Conservation (phyloP, 2,888 invertebrate species). For the Brachylomia viminalis region DNA sequence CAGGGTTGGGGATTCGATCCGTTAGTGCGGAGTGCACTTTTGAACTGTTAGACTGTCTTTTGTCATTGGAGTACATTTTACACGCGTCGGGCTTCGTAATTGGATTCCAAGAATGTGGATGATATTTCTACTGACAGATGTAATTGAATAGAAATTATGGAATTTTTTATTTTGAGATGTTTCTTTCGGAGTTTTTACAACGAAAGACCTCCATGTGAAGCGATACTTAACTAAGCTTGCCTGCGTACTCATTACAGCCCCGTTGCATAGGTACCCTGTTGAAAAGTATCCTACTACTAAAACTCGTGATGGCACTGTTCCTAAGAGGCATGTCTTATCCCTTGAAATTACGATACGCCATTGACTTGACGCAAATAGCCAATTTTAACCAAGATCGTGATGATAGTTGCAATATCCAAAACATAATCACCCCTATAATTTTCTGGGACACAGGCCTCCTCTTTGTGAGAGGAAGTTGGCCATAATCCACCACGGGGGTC, state of each 20-base stretch:
- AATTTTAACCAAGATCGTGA: not conserved
- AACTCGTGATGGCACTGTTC: not conserved
- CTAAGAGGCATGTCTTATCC: too few relatives aligned
- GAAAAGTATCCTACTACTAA: too few relatives aligned
- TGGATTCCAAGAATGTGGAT: slow-evolving; percentile 33
- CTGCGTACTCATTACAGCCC: not conserved
- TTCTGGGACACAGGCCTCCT: not conserved
- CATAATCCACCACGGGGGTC: not conserved
- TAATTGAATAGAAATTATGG: not conserved
- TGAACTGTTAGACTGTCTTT: slow-evolving; percentile 51
- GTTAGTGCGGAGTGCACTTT: slow-evolving; percentile 60
- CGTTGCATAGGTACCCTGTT: too few relatives aligned
- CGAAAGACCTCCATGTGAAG: not conserved
- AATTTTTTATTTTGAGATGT: not conserved
- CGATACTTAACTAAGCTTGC: not conserved
- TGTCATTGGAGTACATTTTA: slow-evolving; percentile 51
- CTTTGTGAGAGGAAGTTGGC: not conserved
- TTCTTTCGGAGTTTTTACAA: not conserved
- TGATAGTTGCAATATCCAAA: not conserved
- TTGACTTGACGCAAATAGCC: not conserved
- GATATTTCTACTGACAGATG: not conserved
- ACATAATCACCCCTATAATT: not conserved
- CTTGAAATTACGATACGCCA: not conserved
- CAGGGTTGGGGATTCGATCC: slow-evolving; percentile 44
- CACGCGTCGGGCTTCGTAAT: slow-evolving; percentile 43